These are phyloP conservation scores for Enteromius paludinosus DNA, from an alignment of 2,797 vertebrate species.

Conservation along the genomic window DNA sequence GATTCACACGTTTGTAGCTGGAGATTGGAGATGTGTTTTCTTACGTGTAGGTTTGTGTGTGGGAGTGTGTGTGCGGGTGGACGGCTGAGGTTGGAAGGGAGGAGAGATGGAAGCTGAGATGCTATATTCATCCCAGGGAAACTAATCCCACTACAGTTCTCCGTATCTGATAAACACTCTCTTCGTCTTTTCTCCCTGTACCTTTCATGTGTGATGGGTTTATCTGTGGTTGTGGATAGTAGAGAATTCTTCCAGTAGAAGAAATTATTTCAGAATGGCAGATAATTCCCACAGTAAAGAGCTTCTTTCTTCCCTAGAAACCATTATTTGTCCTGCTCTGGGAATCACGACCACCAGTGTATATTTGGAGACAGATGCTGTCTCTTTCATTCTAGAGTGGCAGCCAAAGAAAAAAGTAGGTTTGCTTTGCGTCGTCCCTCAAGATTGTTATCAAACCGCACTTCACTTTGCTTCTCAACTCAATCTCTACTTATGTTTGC, in stretches of 20 bases:
- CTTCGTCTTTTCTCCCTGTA: constrained; percentile 57
- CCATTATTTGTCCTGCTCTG: constrained; percentile 52
- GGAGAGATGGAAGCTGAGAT: constrained; percentile 62
- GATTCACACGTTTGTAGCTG: constrained; percentile 10
- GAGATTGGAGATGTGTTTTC: constrained; percentile 14
- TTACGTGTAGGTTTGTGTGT: constrained; percentile 39
- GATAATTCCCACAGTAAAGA: constrained; percentile 72
- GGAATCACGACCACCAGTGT: not conserved
- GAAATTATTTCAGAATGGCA: constrained; percentile 75
- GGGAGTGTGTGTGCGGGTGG: constrained; percentile 49
- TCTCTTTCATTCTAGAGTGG: not conserved
- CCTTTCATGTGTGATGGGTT: constrained; percentile 70
- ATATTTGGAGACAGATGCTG: constrained; percentile 7
- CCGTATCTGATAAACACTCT: constrained; percentile 71
- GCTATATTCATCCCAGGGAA: constrained; percentile 75
- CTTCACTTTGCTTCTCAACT: constrained; percentile 8
- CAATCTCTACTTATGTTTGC: not conserved
- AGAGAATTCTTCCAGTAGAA: constrained; percentile 73
- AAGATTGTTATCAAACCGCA: not conserved
- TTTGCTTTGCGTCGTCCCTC: not conserved
- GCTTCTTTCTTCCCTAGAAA: constrained; percentile 47
- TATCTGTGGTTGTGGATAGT: constrained; percentile 67
- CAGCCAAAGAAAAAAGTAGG: not conserved
- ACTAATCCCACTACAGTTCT: constrained; percentile 70
- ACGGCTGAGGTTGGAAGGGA: constrained; percentile 67